Conservation (phyloP, 2,113 vertebrate genomes). For the Pteropus alecto region DNA sequence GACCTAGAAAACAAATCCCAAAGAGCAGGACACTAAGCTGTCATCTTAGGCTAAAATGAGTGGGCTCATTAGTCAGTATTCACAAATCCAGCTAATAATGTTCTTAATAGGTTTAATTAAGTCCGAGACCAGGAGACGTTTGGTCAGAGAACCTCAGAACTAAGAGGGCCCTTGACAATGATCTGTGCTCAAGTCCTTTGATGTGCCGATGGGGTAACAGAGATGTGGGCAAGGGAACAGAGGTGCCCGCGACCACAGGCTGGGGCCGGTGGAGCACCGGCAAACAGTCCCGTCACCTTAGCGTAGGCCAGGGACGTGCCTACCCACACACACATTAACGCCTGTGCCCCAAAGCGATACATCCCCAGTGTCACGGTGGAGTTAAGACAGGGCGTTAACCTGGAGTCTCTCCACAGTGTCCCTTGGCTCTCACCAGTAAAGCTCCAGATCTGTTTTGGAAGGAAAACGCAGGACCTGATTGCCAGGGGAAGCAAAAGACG, state of each 20-base stretch:
- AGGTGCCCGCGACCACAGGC: background rate
- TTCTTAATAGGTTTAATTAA: slow-evolving; percentile 40
- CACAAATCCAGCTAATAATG: background rate
- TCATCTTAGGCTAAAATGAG: background rate
- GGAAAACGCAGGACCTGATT: background rate
- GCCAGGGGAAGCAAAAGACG: background rate
- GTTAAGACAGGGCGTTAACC: background rate
- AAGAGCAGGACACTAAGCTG: slow-evolving; percentile 57
- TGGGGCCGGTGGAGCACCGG: background rate
- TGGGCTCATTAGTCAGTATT: background rate
- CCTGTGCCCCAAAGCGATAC: background rate
- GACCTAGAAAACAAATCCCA: slow-evolving; percentile 6
- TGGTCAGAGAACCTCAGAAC: background rate
- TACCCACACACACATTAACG: background rate
- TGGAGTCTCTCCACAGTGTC: background rate
- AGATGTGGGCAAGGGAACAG: background rate
- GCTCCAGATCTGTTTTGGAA: background rate
- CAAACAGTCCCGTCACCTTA: background rate
- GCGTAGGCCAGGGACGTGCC: background rate
- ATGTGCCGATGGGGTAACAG: background rate
- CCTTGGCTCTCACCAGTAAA: background rate
- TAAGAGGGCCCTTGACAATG: background rate
- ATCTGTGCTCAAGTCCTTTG: background rate
- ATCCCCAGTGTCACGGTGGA: background rate
- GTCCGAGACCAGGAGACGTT: background rate